Conservation (phyloP, 35 echinoderm and acorn worm species). For the Ophiothrix spiculata region DNA sequence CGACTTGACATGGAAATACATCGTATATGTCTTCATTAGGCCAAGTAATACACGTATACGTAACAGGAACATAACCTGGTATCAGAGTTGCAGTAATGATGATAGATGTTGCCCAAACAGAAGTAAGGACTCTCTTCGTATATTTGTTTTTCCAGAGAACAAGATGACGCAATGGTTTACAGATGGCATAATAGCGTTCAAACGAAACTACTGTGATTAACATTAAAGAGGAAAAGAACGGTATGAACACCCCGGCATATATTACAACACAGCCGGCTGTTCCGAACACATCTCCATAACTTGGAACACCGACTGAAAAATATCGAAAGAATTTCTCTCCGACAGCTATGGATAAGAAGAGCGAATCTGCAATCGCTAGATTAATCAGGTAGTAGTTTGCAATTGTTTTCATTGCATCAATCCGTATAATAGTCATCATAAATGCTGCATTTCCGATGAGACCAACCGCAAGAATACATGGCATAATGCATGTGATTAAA, state of each 20-base stretch:
- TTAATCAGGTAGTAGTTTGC: slow-evolving; percentile 17
- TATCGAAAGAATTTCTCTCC: slow-evolving; percentile 5
- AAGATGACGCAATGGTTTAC: not conserved
- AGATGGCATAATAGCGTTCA: slow-evolving; percentile 15
- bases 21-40: not conserved
- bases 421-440: not conserved
- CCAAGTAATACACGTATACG: not conserved
- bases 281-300: not conserved
- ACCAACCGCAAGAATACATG: slow-evolving; percentile 20
- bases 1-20: not conserved
- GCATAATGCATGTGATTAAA: not conserved
- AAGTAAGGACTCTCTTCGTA: not conserved
- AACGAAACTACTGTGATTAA: not conserved
- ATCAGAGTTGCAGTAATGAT: not conserved
- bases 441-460: slow-evolving; percentile 8
- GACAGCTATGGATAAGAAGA: not conserved
- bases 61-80: not conserved
- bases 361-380: slow-evolving; percentile 13
- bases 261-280: slow-evolving; percentile 7
- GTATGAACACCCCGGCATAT: not conserved
- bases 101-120: not conserved
- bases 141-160: not conserved
- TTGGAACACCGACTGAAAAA: not conserved
- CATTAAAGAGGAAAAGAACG: not conserved
- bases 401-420: slow-evolving; percentile 9